A percentile compares a stretch with the other conserved stretches of the same genome.
phyloP scores from a whole-genome alignment of 2,113 vertebrate species.

The Mus musculus region DNA sequence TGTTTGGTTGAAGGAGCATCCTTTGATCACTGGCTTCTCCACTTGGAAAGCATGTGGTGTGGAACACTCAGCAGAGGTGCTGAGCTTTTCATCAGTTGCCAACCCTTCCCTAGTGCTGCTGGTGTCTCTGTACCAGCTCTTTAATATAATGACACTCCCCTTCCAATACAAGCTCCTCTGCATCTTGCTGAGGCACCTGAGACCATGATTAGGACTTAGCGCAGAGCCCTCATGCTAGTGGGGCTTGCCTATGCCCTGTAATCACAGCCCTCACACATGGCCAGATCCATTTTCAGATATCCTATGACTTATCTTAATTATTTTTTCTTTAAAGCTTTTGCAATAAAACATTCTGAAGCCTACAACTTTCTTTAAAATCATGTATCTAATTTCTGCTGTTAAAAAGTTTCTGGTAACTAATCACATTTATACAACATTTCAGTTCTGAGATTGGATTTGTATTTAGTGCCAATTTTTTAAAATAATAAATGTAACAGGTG shows the following conservation, averaged over 20 bases:
- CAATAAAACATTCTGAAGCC: conserved; percentile 31
- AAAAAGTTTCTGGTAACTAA: conserved; percentile 51
- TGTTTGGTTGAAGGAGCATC: not conserved
- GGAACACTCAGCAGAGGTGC: not conserved
- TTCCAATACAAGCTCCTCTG: not conserved
- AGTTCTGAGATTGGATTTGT: conserved; percentile 1
- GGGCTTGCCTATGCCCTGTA: conserved; percentile 40
- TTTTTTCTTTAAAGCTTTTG: conserved; percentile 61
- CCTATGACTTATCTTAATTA: conserved; percentile 61
- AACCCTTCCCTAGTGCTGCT: not conserved
- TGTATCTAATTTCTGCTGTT: conserved; percentile 46
- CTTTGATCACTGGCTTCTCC: not conserved
- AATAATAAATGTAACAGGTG: not conserved
- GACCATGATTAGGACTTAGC: conserved; percentile 56
- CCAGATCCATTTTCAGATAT: conserved; percentile 44
- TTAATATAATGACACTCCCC: not conserved
- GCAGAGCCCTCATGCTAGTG: conserved; percentile 14
- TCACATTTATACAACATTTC: conserved; percentile 42
- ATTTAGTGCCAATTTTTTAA: not conserved
- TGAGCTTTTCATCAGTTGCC: conserved; percentile 5
- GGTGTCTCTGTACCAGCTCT: not conserved
- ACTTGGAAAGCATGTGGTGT: not conserved
- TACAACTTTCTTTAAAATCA: conserved; percentile 61
- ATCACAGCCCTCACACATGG: conserved; percentile 35
- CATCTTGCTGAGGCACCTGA: conserved; percentile 27